phyloP scores from a whole-genome alignment of 2,113 vertebrate species.

The Eurystomus gularis region DNA sequence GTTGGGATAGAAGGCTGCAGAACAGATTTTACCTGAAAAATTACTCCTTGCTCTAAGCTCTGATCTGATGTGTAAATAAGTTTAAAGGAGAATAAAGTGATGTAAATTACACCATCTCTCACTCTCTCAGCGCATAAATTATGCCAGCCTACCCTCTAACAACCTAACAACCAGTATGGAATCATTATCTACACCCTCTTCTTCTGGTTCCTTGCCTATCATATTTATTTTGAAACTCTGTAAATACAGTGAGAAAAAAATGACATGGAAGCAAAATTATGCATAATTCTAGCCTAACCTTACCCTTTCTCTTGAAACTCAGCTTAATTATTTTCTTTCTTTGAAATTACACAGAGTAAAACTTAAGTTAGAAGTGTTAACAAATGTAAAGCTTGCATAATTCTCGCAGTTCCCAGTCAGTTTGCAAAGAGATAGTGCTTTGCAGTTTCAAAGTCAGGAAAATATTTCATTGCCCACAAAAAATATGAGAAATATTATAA shows the following conservation, averaged over 20 bases:
- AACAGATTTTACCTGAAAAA: constrained; percentile 20
- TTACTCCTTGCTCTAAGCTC: background rate
- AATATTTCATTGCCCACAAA: background rate
- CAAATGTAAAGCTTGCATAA: background rate
- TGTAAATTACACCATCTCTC: constrained; percentile 2
- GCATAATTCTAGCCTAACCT: background rate
- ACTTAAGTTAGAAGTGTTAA: background rate
- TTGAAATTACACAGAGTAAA: background rate
- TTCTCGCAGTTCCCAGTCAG: background rate
- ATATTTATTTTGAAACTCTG: background rate
- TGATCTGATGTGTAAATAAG: background rate
- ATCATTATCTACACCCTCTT: background rate
- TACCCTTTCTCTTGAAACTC: background rate
- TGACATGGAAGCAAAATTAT: background rate
- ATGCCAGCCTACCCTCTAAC: background rate
- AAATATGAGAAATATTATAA: background rate
- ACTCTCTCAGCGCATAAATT: constrained; percentile 18
- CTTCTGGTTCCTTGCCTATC: background rate
- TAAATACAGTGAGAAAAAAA: background rate
- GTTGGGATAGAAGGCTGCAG: background rate
- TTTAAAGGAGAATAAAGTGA: background rate
- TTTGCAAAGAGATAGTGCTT: background rate
- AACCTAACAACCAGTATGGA: background rate
- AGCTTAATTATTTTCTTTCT: background rate
- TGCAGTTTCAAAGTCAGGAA: background rate